These are phyloP conservation scores for Ailurus styani DNA, from an alignment of 2,113 vertebrate species.

Conservation along the genomic window DNA sequence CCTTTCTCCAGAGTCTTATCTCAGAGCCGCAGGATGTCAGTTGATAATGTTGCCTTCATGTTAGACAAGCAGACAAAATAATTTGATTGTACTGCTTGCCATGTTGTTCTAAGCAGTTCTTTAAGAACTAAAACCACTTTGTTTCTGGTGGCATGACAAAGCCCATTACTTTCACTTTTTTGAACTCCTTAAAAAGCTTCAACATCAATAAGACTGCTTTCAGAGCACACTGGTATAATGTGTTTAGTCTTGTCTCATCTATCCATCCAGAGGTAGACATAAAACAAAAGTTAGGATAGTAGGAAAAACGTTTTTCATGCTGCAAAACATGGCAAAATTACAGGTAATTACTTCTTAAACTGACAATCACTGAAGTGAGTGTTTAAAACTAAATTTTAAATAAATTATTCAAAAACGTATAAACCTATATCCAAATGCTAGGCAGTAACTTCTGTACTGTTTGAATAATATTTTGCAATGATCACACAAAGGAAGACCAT, in stretches of 20 bases:
- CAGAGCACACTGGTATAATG: slow-evolving; percentile 39
- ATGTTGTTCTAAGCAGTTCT: slow-evolving; percentile 74
- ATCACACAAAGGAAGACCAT: neutral
- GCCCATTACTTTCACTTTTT: slow-evolving; percentile 76
- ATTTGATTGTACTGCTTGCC: slow-evolving; percentile 80
- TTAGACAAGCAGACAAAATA: slow-evolving; percentile 83
- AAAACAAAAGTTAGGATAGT: slow-evolving; percentile 47
- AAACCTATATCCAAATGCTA: neutral
- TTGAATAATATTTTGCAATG: neutral
- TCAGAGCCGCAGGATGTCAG: slow-evolving; percentile 84
- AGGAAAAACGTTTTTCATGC: slow-evolving; percentile 32
- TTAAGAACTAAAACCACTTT: slow-evolving; percentile 78
- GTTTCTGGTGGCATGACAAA: slow-evolving; percentile 77
- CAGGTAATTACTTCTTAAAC: slow-evolving; percentile 41
- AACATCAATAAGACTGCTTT: slow-evolving; percentile 61
- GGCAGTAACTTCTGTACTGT: neutral
- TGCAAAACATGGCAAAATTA: slow-evolving; percentile 40
- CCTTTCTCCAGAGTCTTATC: slow-evolving; percentile 85
- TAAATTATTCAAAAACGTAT: slow-evolving; percentile 38
- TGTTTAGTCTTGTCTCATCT: slow-evolving; percentile 29
- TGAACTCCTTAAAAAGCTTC: slow-evolving; percentile 68
- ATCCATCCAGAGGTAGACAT: slow-evolving; percentile 29
- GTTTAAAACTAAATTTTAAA: slow-evolving; percentile 60
- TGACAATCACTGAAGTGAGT: neutral
- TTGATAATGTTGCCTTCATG: slow-evolving; percentile 82